Evolutionary conservation across 2,797 vertebrate species (phyloP).

Genomic region (Spondyliosoma cantharus): DNA sequence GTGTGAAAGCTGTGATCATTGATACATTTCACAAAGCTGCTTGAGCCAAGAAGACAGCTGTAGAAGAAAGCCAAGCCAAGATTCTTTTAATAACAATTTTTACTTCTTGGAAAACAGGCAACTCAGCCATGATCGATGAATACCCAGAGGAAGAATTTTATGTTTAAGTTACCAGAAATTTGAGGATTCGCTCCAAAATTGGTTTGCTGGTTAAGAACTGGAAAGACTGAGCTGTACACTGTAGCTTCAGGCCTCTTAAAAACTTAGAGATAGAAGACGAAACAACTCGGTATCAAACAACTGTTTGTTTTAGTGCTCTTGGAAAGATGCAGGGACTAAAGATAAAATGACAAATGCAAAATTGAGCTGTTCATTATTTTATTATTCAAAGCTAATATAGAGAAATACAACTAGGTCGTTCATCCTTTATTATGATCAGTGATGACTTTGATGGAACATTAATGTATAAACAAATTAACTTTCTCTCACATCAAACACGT

Average conservation of each 20-base stretch:
- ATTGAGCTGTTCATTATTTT: background rate
- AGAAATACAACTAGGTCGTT: background rate
- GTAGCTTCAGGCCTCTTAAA: background rate
- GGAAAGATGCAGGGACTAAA: background rate
- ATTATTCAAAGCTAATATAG: background rate
- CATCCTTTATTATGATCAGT: background rate
- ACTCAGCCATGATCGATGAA: background rate
- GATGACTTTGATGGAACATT: background rate
- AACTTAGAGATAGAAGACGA: background rate
- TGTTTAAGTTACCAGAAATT: background rate
- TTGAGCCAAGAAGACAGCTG: background rate
- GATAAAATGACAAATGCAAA: background rate
- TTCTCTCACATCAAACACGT: slow-evolving; percentile 10
- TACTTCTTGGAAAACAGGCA: background rate
- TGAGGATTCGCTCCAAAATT: background rate
- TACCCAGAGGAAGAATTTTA: background rate
- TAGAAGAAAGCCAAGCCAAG: background rate
- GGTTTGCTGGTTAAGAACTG: background rate
- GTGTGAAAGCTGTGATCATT: slow-evolving; percentile 2
- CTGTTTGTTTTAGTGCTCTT: background rate
- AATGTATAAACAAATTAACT: background rate
- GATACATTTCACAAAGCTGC: background rate
- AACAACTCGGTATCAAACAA: background rate
- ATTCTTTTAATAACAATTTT: slow-evolving; percentile 3
- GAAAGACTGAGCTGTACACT: background rate